Evolutionary conservation across 2,113 vertebrate genomes (phyloP), one percentile per base, ranked within the genome.

Genomic region (Dromiciops gliroides): DNA sequence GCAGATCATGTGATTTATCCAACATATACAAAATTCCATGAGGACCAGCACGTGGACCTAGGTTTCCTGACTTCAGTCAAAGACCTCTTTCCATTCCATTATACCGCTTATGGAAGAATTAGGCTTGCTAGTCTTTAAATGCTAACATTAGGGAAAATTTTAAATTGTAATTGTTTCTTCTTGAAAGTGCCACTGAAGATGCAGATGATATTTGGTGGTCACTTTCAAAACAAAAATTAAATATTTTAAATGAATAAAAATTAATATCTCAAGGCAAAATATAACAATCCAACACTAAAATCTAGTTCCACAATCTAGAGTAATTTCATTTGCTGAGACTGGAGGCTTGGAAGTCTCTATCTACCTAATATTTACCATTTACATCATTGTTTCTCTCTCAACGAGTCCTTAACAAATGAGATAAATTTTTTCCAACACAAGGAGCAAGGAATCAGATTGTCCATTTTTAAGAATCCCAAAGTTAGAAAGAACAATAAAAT

Each of bases 231-330:
- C 22, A 50, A 37, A 47, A 92, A 51, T 14, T 2, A 48, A 56
- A 6, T 92, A 49, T 89, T 95, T 94, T 95, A 49, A 92, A 90
- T 90, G 47, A 89, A 11, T 10, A 94, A 16, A 95, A 95, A 31
- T 95, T 90, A 93, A 51, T 93, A 25, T 31, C 53, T 60, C 83
- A 94, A 83, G 14, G 3, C 44, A 50, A 50, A 93, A 50, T 26
- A 31, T 88, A 28, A 25, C 8, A 50, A 90, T 5, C 52, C n/a
- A 50, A 14, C 11, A 53, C 12, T 23, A 94, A 89, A 51, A 90
- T 14, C 50, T 50, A 16, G 16, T 50, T 47, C 51, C 44, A 91
- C 8, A 37, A 28, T 89, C 26, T 37, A 48, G n/a, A 51, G 48
- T 60, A 31, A 37, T 89, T 47, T 50, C 22, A 56, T 89, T 25